Conservation (phyloP, 2,888 invertebrate species). For the Pristionchus exspectatus region DNA sequence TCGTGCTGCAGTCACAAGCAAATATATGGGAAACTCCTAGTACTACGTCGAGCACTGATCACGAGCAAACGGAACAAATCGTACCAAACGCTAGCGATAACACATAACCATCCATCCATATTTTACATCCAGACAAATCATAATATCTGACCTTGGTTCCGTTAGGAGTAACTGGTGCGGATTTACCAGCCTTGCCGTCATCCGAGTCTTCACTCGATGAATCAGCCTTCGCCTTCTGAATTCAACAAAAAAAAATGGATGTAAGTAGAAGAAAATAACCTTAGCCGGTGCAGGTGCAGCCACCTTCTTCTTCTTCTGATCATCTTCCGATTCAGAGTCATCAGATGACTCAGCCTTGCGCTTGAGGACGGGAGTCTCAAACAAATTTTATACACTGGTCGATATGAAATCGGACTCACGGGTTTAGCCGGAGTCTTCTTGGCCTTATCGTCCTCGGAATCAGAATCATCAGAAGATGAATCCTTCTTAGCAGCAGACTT, state of each 20-base stretch:
- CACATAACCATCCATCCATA: not conserved
- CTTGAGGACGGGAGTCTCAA: constrained; percentile 49
- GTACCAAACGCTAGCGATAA: not conserved
- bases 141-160: not conserved
- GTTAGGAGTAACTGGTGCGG: constrained; percentile 14
- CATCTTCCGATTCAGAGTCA: constrained; percentile 58
- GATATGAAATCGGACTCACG: not conserved
- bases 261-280: not conserved
- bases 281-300: constrained; percentile 54
- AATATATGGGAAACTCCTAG: not conserved
- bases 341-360: constrained; percentile 54
- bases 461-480: constrained; percentile 61
- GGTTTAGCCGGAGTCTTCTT: constrained; percentile 21
- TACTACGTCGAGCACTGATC: not conserved
- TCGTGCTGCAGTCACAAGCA: constrained; percentile 43
- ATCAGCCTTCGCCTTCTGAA: constrained; percentile 15
- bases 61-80: not conserved
- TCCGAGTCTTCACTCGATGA: constrained; percentile 4
- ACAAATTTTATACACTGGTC: not conserved
- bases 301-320: constrained; percentile 56
- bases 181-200: constrained; percentile 1
- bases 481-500: constrained; percentile 54
- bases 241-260: not conserved
- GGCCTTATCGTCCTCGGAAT: constrained; percentile 61
- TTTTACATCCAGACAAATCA: not conserved